Conservation (phyloP, 2,113 vertebrate genomes). For the Calidris pugnax region DNA sequence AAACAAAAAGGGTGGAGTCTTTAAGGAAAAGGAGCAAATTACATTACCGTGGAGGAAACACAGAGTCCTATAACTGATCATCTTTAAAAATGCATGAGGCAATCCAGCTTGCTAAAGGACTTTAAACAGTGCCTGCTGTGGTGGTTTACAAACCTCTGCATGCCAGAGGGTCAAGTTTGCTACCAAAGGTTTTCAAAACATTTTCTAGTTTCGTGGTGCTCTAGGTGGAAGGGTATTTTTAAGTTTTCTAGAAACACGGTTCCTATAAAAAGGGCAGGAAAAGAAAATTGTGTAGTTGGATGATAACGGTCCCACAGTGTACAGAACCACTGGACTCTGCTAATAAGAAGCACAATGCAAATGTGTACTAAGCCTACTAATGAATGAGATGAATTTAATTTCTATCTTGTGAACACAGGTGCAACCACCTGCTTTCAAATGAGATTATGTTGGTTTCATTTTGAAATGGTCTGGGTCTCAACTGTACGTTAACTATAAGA, state of each 20-base stretch:
- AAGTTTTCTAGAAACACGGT: background rate
- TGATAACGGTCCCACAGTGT: background rate
- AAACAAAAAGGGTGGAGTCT: background rate
- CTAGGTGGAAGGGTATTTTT: background rate
- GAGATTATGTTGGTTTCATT: background rate
- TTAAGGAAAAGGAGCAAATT: background rate
- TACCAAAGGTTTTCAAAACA: background rate
- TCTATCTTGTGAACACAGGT: background rate
- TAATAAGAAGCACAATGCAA: background rate
- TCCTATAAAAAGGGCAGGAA: background rate
- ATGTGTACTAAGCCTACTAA: background rate
- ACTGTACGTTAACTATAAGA: background rate
- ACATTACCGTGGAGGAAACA: background rate
- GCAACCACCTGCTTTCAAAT: background rate
- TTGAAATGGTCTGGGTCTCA: background rate
- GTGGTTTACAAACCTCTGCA: background rate
- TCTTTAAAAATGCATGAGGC: background rate
- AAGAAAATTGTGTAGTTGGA: background rate
- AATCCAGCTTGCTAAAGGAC: background rate
- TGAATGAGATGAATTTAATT: background rate
- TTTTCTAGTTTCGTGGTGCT: background rate
- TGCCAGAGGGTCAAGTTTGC: background rate
- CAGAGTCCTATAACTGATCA: background rate
- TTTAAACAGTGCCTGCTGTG: background rate
- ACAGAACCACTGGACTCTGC: background rate